Evolutionary conservation across 2,888 invertebrate genomes (phyloP), one percentile per base, ranked within the genome.

Genomic region (Nebria brevicollis): DNA sequence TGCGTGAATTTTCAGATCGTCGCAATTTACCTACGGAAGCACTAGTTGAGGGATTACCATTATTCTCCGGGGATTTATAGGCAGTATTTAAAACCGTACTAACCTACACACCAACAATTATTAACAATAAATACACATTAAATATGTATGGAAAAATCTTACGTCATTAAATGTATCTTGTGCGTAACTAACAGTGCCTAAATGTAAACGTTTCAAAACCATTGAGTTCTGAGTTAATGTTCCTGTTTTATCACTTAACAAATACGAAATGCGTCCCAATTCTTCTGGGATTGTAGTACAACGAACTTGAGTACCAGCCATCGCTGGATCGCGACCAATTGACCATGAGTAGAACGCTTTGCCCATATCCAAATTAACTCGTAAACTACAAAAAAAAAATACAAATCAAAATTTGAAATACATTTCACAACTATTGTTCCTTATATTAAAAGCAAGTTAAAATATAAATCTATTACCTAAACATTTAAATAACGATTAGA

Each of bases 271-370:
- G 82, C 99, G 91, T 0, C 99, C 99, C 79, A 99, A 90, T 90
- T 99, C 99, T 90, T 99, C 99, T 0, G 99, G 98, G 84, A 99
- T 99, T 2, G 99, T 99, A 2, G 98, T 99, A 78, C 98, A 98
- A 7, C 99, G 92, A 82, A 98, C 98, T 10, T 98, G 97, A 0
- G 98, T 98, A 34, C 97, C 98, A 83, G 94, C 94, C 84, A 99
- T 98, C 85, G 95, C 93, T 78, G 95, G 94, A 90, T 99, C 99
- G 81, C 95, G 92, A 86, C 98, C 97, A 86, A 99, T 98, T 84
- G 96, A 94, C 95, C 97, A 99, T 0, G 99, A 97, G 89, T 99
- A 99, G 87, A 96, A 98, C 0, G 96, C 95, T 90, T 99, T 99
- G 1, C 98, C 99, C 96, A 99, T 97, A 87, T 99, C 99, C 85